phyloP scores from a whole-genome alignment of 1,140 invertebrate genomes.

The Anthonomus grandis region DNA sequence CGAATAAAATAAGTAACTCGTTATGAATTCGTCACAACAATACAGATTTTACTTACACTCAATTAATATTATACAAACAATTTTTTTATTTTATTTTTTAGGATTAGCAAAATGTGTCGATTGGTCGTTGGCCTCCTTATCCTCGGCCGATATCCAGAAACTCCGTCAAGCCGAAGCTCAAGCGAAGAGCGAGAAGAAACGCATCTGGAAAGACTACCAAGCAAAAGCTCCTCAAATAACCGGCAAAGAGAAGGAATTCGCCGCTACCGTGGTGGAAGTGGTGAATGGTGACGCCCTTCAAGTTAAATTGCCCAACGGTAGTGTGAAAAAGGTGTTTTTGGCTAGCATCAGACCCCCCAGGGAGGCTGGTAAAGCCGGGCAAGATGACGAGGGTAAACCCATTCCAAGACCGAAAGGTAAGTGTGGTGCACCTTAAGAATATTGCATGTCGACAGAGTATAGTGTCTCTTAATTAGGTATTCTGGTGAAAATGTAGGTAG shows the following conservation, averaged over 20 bases:
- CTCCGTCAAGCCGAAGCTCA: slow-evolving; percentile 77
- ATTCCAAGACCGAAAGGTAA: slow-evolving; percentile 22
- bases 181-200: slow-evolving; percentile 70
- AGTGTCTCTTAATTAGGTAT: too few relatives aligned
- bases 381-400: slow-evolving; percentile 55
- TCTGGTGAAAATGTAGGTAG: too few relatives aligned
- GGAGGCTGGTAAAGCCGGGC: slow-evolving; percentile 53
- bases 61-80: too few relatives aligned
- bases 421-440: too few relatives aligned
- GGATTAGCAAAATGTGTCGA: slow-evolving; percentile 75
- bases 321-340: slow-evolving; percentile 90
- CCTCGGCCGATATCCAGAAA: slow-evolving; percentile 68
- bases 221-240: slow-evolving; percentile 63
- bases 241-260: slow-evolving; percentile 81
- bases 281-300: slow-evolving; percentile 91
- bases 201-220: slow-evolving; percentile 60
- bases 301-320: slow-evolving; percentile 75
- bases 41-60: too few relatives aligned
- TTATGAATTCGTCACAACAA: too few relatives aligned
- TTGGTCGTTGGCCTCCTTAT: slow-evolving; percentile 91
- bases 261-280: slow-evolving; percentile 86
- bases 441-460: too few relatives aligned
- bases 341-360: slow-evolving; percentile 92
- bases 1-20: too few relatives aligned
- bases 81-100: not conserved